A percentile compares a stretch with the other conserved stretches of the same genome.
Evolutionary conservation across 1,140 invertebrate species (phyloP).

Genomic region (Matsumurasca onukii): DNA sequence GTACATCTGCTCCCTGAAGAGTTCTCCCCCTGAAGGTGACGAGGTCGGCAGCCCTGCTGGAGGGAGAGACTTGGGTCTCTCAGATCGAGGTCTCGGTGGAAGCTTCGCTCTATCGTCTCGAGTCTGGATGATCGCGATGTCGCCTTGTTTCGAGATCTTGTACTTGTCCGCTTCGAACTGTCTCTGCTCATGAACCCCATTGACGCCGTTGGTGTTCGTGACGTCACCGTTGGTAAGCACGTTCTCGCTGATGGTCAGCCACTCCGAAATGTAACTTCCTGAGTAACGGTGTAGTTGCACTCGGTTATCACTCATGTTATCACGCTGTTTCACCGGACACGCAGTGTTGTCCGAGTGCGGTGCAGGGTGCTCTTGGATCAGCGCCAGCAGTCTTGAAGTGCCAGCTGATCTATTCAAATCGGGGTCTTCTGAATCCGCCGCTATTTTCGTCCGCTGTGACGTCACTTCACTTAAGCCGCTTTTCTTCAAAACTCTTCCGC

Average conservation of each 20-base stretch:
- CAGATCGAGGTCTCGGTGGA: background rate
- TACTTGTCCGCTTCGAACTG: conserved; percentile 38
- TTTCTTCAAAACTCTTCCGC: conserved; percentile 10
- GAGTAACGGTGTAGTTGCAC: conserved; percentile 20
- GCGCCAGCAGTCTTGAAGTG: conserved; percentile 51
- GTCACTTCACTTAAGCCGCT: conserved; percentile 20
- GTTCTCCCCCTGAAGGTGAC: conserved; percentile 57
- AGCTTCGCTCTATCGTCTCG: conserved; percentile 11
- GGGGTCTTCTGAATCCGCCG: conserved; percentile 14
- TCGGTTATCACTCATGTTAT: conserved; percentile 29
- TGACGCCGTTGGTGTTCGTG: no score
- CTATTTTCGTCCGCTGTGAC: conserved; percentile 30
- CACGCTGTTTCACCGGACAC: conserved; percentile 7
- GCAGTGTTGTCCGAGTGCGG: background rate
- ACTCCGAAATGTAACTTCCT: conserved; percentile 24
- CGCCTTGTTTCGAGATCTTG: conserved; percentile 37
- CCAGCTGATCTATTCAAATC: conserved; percentile 20
- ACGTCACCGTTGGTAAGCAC: background rate
- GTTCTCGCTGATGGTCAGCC: conserved; percentile 21
- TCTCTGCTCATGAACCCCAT: background rate
- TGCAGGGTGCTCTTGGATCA: conserved; percentile 53
- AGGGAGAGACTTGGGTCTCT: conserved; percentile 46
- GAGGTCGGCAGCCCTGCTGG: conserved; percentile 46
- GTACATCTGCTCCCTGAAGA: conserved; percentile 75
- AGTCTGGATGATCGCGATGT: conserved; percentile 34